A percentile compares a stretch with the other conserved stretches of the same genome.
phyloP scores from a whole-genome alignment of 2,797 vertebrate species.

The Mallotus villosus region DNA sequence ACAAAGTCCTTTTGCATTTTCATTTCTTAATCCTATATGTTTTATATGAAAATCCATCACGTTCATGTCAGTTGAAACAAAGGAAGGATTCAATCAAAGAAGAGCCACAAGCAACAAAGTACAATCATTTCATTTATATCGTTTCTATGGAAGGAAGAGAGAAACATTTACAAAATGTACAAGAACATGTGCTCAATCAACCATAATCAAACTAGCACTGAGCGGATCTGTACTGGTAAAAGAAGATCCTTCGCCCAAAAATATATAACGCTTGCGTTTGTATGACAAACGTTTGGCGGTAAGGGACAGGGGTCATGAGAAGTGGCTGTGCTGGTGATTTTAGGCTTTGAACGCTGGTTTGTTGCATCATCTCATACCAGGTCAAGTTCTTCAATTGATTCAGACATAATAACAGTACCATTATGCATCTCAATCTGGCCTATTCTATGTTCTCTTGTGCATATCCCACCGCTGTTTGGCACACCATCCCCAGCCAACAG shows the following conservation, averaged over 20 bases:
- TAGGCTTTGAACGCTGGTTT: slow-evolving; percentile 59
- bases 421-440: slow-evolving; percentile 12
- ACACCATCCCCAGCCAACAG: slow-evolving; percentile 39
- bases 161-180: slow-evolving; percentile 79
- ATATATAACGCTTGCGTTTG: slow-evolving; percentile 66
- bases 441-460: slow-evolving; percentile 40
- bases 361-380: slow-evolving; percentile 50
- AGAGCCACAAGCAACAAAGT: slow-evolving; percentile 38
- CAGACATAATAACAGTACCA: slow-evolving; percentile 24
- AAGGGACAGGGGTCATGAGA: slow-evolving; percentile 54
- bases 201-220: slow-evolving; percentile 65
- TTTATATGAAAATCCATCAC: too few relatives aligned
- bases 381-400: neutral
- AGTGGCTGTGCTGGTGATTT: slow-evolving; percentile 66
- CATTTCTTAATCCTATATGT: too few relatives aligned
- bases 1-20: too few relatives aligned
- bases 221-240: slow-evolving; percentile 51
- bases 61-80: neutral
- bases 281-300: slow-evolving; percentile 70
- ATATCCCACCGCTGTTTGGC: slow-evolving; percentile 43
- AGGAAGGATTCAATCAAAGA: slow-evolving; percentile 32
- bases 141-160: slow-evolving; percentile 68
- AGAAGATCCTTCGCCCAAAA: slow-evolving; percentile 54
- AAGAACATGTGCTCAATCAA: slow-evolving; percentile 69
- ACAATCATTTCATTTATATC: slow-evolving; percentile 72